Percentiles rank a stretch among this genome's conserved stretches.
Conservation (phyloP, 2,797 vertebrate species). For the Clamator glandarius region DNA sequence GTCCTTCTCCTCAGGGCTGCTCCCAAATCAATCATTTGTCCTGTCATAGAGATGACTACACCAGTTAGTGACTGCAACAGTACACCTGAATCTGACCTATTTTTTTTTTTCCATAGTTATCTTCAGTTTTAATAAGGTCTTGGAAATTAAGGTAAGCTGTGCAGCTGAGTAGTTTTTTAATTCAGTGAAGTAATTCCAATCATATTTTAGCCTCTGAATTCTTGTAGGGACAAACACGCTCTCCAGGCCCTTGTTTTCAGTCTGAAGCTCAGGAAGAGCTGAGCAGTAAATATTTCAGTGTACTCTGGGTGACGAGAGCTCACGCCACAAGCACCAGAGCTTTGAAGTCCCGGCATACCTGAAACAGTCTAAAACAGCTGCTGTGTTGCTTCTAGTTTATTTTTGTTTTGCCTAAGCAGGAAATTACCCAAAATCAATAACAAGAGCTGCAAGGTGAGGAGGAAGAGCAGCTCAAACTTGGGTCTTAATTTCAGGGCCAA, state of each 20-base stretch:
- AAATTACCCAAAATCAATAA: constrained; percentile 77
- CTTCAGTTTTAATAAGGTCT: neutral
- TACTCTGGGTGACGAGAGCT: neutral
- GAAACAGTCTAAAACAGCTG: neutral
- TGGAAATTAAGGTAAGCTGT: neutral
- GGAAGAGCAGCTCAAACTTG: constrained; percentile 44
- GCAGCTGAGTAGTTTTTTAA: neutral
- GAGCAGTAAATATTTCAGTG: neutral
- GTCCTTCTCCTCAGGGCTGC: too few relatives aligned
- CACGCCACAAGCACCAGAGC: accelerated
- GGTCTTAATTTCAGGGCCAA: constrained; percentile 78
- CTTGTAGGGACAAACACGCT: neutral
- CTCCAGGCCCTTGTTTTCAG: neutral
- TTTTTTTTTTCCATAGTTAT: neutral
- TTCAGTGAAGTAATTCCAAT: neutral
- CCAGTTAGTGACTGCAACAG: neutral
- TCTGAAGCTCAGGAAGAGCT: neutral
- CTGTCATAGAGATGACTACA: neutral
- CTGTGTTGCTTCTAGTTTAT: neutral
- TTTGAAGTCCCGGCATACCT: neutral
- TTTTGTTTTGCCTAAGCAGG: constrained; percentile 50
- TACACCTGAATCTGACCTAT: neutral
- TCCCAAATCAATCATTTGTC: neutral
- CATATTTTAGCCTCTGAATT: neutral
- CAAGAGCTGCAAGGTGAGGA: constrained; percentile 70